phyloP scores from a whole-genome alignment of 1,140 invertebrate genomes.

The Drosophila suzukii region DNA sequence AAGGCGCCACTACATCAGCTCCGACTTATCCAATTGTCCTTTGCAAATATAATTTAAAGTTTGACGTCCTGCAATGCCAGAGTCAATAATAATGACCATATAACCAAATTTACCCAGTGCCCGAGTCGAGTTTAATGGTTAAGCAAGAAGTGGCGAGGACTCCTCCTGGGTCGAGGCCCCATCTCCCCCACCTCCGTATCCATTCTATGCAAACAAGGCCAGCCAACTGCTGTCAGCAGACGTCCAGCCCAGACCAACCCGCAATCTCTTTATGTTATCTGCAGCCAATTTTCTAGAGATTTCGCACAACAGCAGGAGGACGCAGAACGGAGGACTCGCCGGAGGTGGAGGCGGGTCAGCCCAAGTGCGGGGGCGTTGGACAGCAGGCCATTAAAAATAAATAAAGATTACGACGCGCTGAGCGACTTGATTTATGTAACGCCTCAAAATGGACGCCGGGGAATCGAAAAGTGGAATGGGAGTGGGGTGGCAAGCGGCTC shows the following conservation, averaged over 20 bases:
- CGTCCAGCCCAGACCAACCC: slow-evolving; percentile 29
- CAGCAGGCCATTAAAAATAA: slow-evolving; percentile 76
- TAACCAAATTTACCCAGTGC: slow-evolving; percentile 74
- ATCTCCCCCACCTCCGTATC: slow-evolving; percentile 25
- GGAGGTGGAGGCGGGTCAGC: slow-evolving; percentile 7
- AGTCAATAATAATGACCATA: slow-evolving; percentile 81
- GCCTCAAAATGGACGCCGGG: slow-evolving; percentile 68
- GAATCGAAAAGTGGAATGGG: slow-evolving; percentile 40
- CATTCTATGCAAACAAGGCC: slow-evolving; percentile 49
- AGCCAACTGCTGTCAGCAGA: slow-evolving; percentile 61
- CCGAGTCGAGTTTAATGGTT: slow-evolving; percentile 44
- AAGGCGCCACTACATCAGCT: slow-evolving; percentile 18
- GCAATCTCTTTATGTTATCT: slow-evolving; percentile 69
- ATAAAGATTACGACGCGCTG: slow-evolving; percentile 77
- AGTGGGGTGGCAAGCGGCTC: no score
- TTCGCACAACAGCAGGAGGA: slow-evolving; percentile 24
- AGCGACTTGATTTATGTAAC: slow-evolving; percentile 79
- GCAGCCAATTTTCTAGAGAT: slow-evolving; percentile 71
- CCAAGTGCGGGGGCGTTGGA: slow-evolving; percentile 27
- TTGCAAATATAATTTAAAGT: slow-evolving; percentile 80
- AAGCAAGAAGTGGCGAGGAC: slow-evolving; percentile 1
- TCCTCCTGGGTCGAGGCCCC: slow-evolving; percentile 13
- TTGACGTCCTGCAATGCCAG: slow-evolving; percentile 60
- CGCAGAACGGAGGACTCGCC: slow-evolving; percentile 5
- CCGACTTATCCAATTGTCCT: slow-evolving; percentile 73